Conservation (phyloP, 2,888 invertebrate species). For the Parnassius apollo region DNA sequence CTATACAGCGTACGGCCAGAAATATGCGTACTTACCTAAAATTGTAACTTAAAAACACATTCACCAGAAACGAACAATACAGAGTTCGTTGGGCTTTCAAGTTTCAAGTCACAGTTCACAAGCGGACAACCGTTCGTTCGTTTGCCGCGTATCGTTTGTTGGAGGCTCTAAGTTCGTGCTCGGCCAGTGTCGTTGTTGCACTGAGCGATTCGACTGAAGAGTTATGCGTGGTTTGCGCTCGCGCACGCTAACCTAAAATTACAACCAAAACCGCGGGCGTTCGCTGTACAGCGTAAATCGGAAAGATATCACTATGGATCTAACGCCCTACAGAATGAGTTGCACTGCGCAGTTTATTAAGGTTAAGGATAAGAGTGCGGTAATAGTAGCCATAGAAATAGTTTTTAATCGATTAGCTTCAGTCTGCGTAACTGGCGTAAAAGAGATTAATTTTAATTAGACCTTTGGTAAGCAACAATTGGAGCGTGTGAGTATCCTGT, state of each 20-base stretch:
- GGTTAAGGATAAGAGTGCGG: constrained; percentile 72
- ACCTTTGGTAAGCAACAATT: constrained; percentile 43
- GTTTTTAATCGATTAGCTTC: constrained; percentile 58
- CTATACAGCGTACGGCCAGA: neutral
- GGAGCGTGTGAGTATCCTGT: constrained; percentile 54
- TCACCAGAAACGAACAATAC: constrained; percentile 57
- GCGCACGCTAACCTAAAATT: constrained; percentile 72
- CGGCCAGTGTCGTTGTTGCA: constrained; percentile 70
- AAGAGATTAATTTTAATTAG: constrained; percentile 46
- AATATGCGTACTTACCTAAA: constrained; percentile 36
- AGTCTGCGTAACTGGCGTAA: constrained; percentile 42
- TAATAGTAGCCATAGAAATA: constrained; percentile 44
- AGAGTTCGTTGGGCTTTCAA: constrained; percentile 38
- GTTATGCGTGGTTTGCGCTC: constrained; percentile 59
- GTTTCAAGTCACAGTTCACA: constrained; percentile 66
- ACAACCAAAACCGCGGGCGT: constrained; percentile 60
- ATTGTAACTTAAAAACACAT: constrained; percentile 47
- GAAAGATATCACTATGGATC: constrained; percentile 54
- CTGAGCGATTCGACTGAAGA: constrained; percentile 71
- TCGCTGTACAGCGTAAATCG: constrained; percentile 50
- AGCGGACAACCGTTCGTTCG: constrained; percentile 35
- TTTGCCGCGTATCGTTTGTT: constrained; percentile 47
- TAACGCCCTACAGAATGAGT: constrained; percentile 58
- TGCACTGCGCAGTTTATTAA: constrained; percentile 51
- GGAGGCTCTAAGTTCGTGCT: constrained; percentile 71